A percentile compares a stretch with the other conserved stretches of the same genome.
Conservation (phyloP, 1,140 invertebrate genomes). For the Cotesia typhae region DNA sequence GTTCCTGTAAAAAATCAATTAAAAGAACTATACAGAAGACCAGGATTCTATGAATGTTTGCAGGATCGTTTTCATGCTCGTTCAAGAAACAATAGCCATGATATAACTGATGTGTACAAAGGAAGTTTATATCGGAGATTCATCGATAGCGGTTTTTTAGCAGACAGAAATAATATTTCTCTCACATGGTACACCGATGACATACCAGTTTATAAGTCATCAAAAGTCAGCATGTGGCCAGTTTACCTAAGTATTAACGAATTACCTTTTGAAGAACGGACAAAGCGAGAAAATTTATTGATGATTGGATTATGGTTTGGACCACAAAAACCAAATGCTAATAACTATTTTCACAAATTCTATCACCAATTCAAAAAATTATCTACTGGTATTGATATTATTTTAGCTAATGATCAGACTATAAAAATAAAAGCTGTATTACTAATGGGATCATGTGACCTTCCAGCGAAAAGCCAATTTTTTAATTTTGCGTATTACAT, state of each 20-base stretch:
- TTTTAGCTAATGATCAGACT: neutral
- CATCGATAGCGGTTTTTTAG: conserved; percentile 9
- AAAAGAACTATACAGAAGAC: neutral
- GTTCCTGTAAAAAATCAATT: neutral
- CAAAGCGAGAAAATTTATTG: conserved; percentile 28
- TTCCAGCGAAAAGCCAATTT: neutral
- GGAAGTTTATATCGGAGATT: conserved; percentile 28
- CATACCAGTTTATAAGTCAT: neutral
- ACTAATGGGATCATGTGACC: neutral
- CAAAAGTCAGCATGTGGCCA: conserved; percentile 21
- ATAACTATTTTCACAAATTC: conserved; percentile 22
- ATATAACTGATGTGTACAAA: conserved; percentile 28
- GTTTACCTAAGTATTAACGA: conserved; percentile 28
- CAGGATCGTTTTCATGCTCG: neutral
- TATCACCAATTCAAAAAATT: conserved; percentile 10
- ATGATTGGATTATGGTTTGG: conserved; percentile 30
- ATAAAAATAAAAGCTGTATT: neutral
- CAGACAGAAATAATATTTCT: conserved; percentile 21
- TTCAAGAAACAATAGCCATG: neutral
- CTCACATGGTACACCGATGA: conserved; percentile 32
- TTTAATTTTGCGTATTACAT: conserved; percentile 4
- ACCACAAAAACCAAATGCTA: conserved; percentile 22
- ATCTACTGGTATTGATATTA: neutral
- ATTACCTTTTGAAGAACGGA: conserved; percentile 25
- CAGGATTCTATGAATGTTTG: neutral